Evolutionary conservation across 1,140 invertebrate genomes (phyloP), one percentile per base, ranked within the genome.

Genomic region (Delia radicum): DNA sequence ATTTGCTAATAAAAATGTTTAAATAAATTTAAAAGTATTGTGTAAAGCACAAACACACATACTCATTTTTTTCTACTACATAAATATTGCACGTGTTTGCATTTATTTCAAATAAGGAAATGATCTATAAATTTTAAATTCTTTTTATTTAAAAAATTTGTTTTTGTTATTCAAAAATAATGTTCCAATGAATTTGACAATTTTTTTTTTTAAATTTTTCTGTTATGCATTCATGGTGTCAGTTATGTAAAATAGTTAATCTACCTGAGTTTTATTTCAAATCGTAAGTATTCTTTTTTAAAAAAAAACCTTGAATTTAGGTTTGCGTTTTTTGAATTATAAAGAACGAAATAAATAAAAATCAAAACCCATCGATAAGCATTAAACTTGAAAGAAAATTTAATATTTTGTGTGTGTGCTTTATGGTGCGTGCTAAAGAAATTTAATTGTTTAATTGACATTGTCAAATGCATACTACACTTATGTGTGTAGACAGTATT

Each of bases 391-490:
- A 42, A 42, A 42, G 37, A 42, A 42, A 42, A 42, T 42, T 42
- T 15, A 15, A 42, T 15, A 42, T 42, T 42, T 42, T 10, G 10
- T 42, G 3, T 42, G 37, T 42, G 37, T 42, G 4, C 3, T 42
- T 26, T 63, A 28, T 18, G n/a, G 27, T 26, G 61, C 61, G 61
- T 63, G 61, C n/a, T 18, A 63, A 63, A 63, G 61, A 63, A 63
- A 63, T 63, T 63, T 63, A 63, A 63, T 63, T 63, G 61, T 26
- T 18, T 13, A 63, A 28, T 63, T 63, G 61, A 63, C 61, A 63
- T 63, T 63, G 61, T 63, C 37, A 42, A 10, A 42, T 10, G n/a
- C n/a, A n/a, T n/a, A n/a, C n/a, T n/a, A n/a, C n/a, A n/a, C n/a
- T n/a, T n/a, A n/a, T n/a, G n/a, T n/a, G n/a, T n/a, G n/a, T n/a